phyloP scores from a whole-genome alignment of 1,140 invertebrate genomes.

The Drosophila virilis region DNA sequence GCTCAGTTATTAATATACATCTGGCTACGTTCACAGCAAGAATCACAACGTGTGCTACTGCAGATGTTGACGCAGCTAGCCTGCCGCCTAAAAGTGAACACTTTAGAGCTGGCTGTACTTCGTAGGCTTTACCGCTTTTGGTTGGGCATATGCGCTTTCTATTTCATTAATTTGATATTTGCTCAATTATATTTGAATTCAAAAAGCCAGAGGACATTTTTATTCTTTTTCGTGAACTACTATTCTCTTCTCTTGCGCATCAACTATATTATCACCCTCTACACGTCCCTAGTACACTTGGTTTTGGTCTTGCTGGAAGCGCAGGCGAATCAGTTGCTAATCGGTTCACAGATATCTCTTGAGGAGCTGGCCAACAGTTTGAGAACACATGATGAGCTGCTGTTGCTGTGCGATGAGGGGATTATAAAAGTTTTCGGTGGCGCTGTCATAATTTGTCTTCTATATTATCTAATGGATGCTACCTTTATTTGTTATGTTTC shows the following conservation, averaged over 20 bases:
- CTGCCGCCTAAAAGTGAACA: neutral
- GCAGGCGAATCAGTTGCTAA: neutral
- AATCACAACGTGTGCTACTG: slow-evolving; percentile 2
- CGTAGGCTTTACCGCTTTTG: neutral
- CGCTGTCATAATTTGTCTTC: neutral
- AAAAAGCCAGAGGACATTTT: neutral
- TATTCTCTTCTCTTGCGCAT: neutral
- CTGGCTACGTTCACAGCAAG: slow-evolving; percentile 16
- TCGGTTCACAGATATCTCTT: neutral
- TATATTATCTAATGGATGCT: slow-evolving; percentile 13
- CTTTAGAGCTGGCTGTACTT: neutral
- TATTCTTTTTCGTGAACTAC: neutral
- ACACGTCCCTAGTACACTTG: slow-evolving; percentile 9
- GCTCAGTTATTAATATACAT: slow-evolving; percentile 10
- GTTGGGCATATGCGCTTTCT: neutral
- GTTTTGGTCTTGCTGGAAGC: slow-evolving; percentile 2
- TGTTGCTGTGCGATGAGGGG: slow-evolving; percentile 17
- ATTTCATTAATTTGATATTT: neutral
- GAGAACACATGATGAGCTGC: slow-evolving; percentile 10
- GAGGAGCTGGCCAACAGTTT: slow-evolving; percentile 6
- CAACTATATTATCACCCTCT: slow-evolving; percentile 11
- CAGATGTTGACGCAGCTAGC: slow-evolving; percentile 1
- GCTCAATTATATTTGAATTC: neutral
- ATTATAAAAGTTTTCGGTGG: slow-evolving; percentile 20
- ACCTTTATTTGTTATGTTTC: slow-evolving; percentile 8